Evolutionary conservation across 2,113 vertebrate species (phyloP).

Genomic region (Sylvietta virens): DNA sequence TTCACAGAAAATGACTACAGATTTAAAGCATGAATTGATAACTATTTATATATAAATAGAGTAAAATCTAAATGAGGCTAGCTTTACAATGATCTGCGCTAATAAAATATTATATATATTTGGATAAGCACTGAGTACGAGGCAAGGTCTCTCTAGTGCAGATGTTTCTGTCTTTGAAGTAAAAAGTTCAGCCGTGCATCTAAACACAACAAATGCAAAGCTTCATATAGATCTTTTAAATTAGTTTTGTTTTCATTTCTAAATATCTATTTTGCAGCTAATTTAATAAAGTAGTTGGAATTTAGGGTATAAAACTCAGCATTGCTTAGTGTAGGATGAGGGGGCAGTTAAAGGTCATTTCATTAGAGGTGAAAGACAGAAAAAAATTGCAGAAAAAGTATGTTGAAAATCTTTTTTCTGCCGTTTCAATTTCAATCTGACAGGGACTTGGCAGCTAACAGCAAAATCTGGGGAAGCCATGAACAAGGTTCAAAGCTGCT

Average conservation of each 20-base stretch:
- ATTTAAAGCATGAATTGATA: not conserved
- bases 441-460: slow-evolving; percentile 67
- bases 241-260: slow-evolving; percentile 49
- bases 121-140: slow-evolving; percentile 25
- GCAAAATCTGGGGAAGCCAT: slow-evolving; percentile 64
- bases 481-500: slow-evolving; percentile 61
- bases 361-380: slow-evolving; percentile 68
- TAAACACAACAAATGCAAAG: slow-evolving; percentile 45
- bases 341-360: slow-evolving; percentile 64
- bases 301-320: slow-evolving; percentile 45
- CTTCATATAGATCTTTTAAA: slow-evolving; percentile 46
- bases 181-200: slow-evolving; percentile 30
- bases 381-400: slow-evolving; percentile 64
- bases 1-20: not conserved
- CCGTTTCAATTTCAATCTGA: slow-evolving; percentile 62
- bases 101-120: slow-evolving; percentile 22
- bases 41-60: not conserved
- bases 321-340: slow-evolving; percentile 62
- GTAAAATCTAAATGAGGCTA: not conserved
- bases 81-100: not conserved
- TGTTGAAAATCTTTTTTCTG: slow-evolving; percentile 64
- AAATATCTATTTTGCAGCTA: slow-evolving; percentile 66
- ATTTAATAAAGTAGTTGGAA: slow-evolving; percentile 69
- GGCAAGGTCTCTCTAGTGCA: not conserved
- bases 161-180: not conserved